Evolutionary conservation across 2,113 vertebrate genomes (phyloP).

Genomic region (Empidonax traillii): DNA sequence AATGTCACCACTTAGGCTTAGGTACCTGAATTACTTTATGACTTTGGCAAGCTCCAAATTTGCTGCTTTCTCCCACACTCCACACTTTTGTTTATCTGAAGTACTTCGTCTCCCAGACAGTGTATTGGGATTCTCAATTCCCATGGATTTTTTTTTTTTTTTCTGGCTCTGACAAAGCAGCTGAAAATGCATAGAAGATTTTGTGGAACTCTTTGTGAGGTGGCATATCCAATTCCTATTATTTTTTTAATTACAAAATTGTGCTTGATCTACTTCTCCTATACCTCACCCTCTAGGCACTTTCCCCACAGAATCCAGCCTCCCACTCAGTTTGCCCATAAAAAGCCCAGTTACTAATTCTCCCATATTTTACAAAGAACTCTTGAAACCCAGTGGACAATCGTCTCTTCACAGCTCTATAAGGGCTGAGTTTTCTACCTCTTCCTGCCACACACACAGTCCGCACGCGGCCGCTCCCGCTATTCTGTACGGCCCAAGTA

Average conservation of each 20-base stretch:
- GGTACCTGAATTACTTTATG: neutral
- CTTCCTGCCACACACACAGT: neutral
- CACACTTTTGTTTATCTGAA: neutral
- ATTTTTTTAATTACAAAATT: neutral
- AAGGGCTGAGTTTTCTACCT: neutral
- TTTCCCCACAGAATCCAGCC: neutral
- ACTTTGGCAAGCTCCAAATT: neutral
- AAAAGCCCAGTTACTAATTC: neutral
- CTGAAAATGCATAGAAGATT: neutral
- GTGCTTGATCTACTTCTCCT: neutral
- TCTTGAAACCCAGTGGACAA: neutral
- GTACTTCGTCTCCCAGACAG: rapidly evolving
- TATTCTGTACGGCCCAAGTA: neutral
- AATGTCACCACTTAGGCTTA: neutral
- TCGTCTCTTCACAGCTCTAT: neutral
- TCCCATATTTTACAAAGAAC: neutral
- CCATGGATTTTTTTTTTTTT: neutral
- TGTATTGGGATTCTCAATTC: neutral
- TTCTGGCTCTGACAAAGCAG: neutral
- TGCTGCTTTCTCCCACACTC: neutral
- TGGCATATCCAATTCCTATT: neutral
- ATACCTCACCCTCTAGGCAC: neutral
- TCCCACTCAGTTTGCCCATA: neutral
- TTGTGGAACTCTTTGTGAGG: neutral
- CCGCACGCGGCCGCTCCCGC: rapidly evolving